Evolutionary conservation across 2,797 vertebrate species (phyloP).

Genomic region (Labroides dimidiatus): DNA sequence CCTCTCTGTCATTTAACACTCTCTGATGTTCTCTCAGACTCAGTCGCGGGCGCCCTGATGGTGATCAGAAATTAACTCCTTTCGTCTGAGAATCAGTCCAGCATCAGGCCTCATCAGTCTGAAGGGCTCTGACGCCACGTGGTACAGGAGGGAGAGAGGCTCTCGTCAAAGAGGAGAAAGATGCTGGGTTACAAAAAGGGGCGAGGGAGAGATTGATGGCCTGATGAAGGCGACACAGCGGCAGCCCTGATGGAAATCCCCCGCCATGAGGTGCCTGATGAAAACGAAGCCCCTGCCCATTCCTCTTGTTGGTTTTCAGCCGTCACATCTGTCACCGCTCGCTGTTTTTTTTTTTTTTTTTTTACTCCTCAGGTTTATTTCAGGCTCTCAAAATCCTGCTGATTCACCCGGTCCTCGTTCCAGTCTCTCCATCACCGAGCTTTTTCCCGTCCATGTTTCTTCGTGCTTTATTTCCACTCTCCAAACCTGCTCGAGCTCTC

Average conservation of each 20-base stretch:
- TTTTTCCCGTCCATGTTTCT: not conserved
- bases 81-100: too few species aligned
- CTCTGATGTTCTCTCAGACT: not conserved
- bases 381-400: slow-evolving; percentile 30
- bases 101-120: slow-evolving; percentile 40
- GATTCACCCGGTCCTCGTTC: slow-evolving; percentile 9
- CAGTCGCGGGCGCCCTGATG: slow-evolving; percentile 8
- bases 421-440: not conserved
- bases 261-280: slow-evolving; percentile 28
- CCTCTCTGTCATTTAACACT: slow-evolving; percentile 15
- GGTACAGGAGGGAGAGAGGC: not conserved
- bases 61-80: slow-evolving; percentile 58
- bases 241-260: slow-evolving; percentile 48
- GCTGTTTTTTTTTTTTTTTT: not conserved
- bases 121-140: slow-evolving; percentile 7
- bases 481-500: too few species aligned
- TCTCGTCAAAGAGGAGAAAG: not conserved
- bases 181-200: not conserved
- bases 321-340: slow-evolving; percentile 8
- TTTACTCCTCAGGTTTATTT: slow-evolving; percentile 14
- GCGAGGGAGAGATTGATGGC: slow-evolving; percentile 41
- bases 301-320: slow-evolving; percentile 18
- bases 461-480: not conserved
- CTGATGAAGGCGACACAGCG: slow-evolving; percentile 15
- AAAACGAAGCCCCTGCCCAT: slow-evolving; percentile 3